Evolutionary conservation across 2,888 invertebrate genomes (phyloP), one percentile per base, ranked within the genome.

Genomic region (Agriopis marginaria): DNA sequence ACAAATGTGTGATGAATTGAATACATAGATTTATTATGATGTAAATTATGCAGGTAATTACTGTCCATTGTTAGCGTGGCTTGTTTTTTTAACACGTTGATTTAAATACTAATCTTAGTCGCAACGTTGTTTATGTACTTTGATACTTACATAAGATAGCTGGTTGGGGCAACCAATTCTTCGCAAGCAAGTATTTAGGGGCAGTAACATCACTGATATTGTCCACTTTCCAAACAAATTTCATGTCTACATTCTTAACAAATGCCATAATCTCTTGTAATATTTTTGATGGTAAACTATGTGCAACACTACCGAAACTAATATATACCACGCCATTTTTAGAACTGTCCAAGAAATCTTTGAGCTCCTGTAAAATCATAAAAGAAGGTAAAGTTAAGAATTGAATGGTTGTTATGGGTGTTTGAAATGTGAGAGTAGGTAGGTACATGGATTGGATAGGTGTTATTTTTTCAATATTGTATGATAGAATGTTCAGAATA

Each of bases 211-310:
- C 83, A 0, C 93, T 91, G 0, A 96, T 95, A 77, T 95, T 95
- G 81, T 96, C 96, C 94, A 95, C 96, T 89, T 97, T 97, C 97
- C 96, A 97, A 63, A 97, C 87, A 12, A 97, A 95, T 65, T 94
- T 94, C 79, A 96, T 95, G 63, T 87, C 88, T 23, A 95, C 94
- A 11, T 66, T 71, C 58, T 70, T 54, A 14, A 79, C 44, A 9
- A 80, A 58, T 0, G 92, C 92, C 23, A 96, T 76, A 59, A 97
- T 95, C 47, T 89, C 94, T 60, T 93, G 86, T 58, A 95, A 86
- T 77, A 95, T 95, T 3, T 94, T 89, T 12, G 86, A 80, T 0
- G 96, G 95, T 78, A 97, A 91, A 10, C 95, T 94, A 66, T 95
- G 95, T 70, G 97, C 95, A 93, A 96, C 95, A 0, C 96, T 97